Conservation (phyloP, 2,797 vertebrate genomes). For the Lutjanus campechanus region DNA sequence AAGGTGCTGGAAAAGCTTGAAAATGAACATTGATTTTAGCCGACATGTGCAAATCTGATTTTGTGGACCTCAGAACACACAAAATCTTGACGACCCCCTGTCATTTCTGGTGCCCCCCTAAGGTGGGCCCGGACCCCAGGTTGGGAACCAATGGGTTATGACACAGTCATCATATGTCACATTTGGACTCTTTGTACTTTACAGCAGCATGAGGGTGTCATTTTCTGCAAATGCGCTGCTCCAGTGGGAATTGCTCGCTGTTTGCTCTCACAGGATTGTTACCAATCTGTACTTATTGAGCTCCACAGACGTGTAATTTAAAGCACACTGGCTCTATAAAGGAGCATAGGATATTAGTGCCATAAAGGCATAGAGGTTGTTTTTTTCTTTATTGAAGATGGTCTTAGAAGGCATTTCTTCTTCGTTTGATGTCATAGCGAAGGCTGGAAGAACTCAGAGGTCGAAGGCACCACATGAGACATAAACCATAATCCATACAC, state of each 20-base stretch:
- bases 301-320: background rate
- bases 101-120: too few relatives aligned
- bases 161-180: background rate
- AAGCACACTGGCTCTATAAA: conserved; percentile 6
- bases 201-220: background rate
- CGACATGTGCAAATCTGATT: too few relatives aligned
- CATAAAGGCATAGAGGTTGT: background rate
- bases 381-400: background rate
- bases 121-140: too few relatives aligned
- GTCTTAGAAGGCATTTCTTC: conserved; percentile 6
- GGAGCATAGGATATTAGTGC: background rate
- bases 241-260: background rate
- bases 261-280: background rate
- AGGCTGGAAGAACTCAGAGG: conserved; percentile 12
- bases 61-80: too few relatives aligned
- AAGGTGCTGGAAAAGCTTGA: too few relatives aligned
- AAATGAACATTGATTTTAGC: too few relatives aligned
- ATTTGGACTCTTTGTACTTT: background rate
- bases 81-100: too few relatives aligned
- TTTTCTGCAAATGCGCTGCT: conserved; percentile 1
- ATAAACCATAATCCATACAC: conserved; percentile 23
- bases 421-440: conserved; percentile 20
- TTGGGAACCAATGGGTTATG: background rate
- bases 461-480: conserved; percentile 3
- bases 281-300: conserved; percentile 1